These are phyloP conservation scores for Eupithecia vulgata DNA, from an alignment of 2,888 invertebrate species.

Conservation along the genomic window DNA sequence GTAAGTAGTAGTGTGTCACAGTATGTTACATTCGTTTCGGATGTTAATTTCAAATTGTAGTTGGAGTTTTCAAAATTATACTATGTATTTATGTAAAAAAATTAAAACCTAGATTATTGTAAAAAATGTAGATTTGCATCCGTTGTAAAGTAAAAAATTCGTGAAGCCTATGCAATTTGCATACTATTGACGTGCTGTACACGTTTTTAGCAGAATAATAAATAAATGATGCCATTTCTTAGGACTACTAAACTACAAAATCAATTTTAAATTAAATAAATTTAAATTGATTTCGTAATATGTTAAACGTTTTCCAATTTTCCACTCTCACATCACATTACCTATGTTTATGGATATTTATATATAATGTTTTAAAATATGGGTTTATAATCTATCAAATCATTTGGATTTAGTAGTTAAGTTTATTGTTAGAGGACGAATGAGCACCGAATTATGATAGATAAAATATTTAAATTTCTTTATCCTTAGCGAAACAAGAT, in stretches of 20 bases:
- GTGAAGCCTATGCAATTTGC: no score
- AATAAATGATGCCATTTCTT: neutral
- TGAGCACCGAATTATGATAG: slow-evolving; percentile 68
- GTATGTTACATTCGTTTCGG: neutral
- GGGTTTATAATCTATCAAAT: neutral
- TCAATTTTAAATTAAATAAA: neutral
- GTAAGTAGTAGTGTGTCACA: neutral
- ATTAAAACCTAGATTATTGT: neutral
- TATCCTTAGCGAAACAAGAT: slow-evolving; percentile 29
- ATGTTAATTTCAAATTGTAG: neutral
- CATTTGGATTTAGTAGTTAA: slow-evolving; percentile 29
- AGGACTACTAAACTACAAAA: neutral
- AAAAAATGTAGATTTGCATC: neutral
- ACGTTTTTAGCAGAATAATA: no score
- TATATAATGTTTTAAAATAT: neutral
- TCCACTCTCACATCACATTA: slow-evolving; percentile 36
- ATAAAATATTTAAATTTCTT: slow-evolving; percentile 34
- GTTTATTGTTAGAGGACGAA: slow-evolving; percentile 65
- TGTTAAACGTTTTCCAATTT: neutral
- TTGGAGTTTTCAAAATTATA: neutral
- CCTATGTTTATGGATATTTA: neutral
- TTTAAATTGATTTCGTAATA: neutral
- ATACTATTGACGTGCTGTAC: no score
- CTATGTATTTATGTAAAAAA: neutral
- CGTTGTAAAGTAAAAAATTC: no score